Conservation (phyloP, 2,113 vertebrate genomes). For the Pogona vitticeps region DNA sequence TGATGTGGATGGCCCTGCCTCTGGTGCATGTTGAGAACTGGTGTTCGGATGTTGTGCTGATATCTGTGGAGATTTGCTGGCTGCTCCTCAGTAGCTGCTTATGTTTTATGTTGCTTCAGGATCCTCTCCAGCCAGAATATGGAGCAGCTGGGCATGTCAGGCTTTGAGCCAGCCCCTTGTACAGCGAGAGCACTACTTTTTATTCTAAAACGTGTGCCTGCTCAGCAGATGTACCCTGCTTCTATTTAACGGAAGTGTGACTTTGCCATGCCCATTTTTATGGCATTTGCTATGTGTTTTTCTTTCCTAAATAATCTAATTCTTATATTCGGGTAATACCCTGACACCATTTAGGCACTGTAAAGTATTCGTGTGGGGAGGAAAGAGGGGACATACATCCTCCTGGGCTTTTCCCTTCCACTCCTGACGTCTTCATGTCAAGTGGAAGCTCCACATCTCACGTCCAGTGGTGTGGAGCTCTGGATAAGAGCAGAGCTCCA, state of each 20-base stretch:
- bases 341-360: too few species aligned
- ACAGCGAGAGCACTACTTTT: background rate
- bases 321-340: too few species aligned
- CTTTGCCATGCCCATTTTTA: background rate
- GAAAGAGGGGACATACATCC: too few species aligned
- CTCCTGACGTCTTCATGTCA: too few species aligned
- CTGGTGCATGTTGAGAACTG: constrained; percentile 57
- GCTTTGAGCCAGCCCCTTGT: background rate
- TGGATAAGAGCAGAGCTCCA: too few species aligned
- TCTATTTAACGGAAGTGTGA: rapidly evolving
- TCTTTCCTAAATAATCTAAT: background rate
- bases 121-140: background rate
- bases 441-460: too few species aligned
- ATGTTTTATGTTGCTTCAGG: constrained; percentile 54
- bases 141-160: constrained; percentile 1
- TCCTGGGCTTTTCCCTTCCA: too few species aligned
- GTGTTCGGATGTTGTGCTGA: constrained; percentile 65
- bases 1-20: constrained; percentile 51
- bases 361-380: too few species aligned
- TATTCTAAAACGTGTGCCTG: background rate
- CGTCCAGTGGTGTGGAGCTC: too few species aligned
- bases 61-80: constrained; percentile 69
- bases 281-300: background rate
- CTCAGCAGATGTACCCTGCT: background rate
- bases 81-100: constrained; percentile 18